phyloP scores from a whole-genome alignment of 2,113 vertebrate genomes.

The Aegithalos caudatus region DNA sequence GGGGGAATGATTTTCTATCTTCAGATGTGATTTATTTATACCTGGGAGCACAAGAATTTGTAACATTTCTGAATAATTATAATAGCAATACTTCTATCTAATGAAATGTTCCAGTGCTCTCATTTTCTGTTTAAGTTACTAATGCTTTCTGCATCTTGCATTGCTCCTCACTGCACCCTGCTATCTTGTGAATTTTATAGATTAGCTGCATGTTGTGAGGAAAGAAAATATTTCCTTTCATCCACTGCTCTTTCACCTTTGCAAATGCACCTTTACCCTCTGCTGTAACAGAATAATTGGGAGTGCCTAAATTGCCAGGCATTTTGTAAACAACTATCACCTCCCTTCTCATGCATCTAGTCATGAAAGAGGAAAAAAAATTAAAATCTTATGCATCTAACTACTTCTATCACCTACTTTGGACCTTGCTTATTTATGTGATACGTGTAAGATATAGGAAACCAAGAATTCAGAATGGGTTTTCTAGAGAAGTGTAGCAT shows the following conservation, averaged over 20 bases:
- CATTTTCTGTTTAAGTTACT: background rate
- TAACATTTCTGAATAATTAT: background rate
- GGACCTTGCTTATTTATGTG: background rate
- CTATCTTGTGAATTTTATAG: background rate
- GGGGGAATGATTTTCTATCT: background rate
- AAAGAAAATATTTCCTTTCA: conserved; percentile 14
- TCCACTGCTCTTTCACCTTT: conserved; percentile 10
- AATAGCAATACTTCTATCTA: background rate
- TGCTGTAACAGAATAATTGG: background rate
- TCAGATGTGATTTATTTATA: background rate
- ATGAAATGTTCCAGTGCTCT: background rate
- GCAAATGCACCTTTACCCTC: background rate
- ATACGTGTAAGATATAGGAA: background rate
- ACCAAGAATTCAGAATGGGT: background rate
- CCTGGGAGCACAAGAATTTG: background rate
- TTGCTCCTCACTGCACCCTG: background rate
- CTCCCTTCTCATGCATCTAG: background rate
- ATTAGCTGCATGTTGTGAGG: background rate
- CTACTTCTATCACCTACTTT: background rate
- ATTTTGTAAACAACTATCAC: background rate
- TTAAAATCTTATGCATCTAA: background rate
- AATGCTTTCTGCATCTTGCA: background rate
- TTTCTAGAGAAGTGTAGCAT: background rate
- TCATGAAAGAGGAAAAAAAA: background rate
- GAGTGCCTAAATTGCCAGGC: background rate